A percentile compares a stretch with the other conserved stretches of the same genome.
Conservation (phyloP, 2,888 invertebrate genomes). For the Apocheima hispidaria region DNA sequence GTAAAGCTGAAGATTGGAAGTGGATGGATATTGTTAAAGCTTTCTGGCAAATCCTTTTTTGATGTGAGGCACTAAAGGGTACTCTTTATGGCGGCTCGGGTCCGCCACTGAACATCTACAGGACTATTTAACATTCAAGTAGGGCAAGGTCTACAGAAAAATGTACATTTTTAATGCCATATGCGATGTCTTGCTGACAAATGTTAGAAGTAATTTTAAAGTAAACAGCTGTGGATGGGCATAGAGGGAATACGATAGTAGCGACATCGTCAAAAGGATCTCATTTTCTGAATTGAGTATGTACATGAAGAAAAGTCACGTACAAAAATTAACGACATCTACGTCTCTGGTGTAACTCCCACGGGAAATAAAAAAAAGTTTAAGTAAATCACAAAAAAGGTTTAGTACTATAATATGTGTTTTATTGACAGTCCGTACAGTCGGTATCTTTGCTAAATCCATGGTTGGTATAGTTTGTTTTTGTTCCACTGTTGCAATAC, state of each 20-base stretch:
- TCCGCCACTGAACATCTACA: constrained; percentile 44
- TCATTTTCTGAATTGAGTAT: neutral
- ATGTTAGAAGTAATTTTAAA: constrained; percentile 49
- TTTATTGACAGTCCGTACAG: too few relatives aligned
- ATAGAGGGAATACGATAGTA: constrained; percentile 32
- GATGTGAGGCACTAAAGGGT: constrained; percentile 54
- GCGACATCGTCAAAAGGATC: constrained; percentile 1
- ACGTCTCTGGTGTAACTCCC: too few relatives aligned
- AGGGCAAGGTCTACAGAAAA: constrained; percentile 49
- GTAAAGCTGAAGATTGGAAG: constrained; percentile 45
- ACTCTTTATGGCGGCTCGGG: constrained; percentile 51
- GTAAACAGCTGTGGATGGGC: constrained; percentile 45
- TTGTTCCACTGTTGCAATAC: too few relatives aligned
- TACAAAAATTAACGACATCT: neutral
- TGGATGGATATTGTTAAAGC: constrained; percentile 43
- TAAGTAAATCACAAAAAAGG: too few relatives aligned
- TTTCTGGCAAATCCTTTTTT: constrained; percentile 56
- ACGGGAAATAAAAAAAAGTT: too few relatives aligned
- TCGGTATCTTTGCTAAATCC: too few relatives aligned
- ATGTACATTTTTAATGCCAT: constrained; percentile 56
- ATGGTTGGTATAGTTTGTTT: too few relatives aligned
- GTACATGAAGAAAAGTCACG: neutral
- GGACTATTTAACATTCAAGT: constrained; percentile 56
- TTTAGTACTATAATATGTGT: too few relatives aligned
- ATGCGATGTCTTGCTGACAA: constrained; percentile 36